Conservation (phyloP, 1,140 invertebrate genomes). For the Heliconius hewitsoni region DNA sequence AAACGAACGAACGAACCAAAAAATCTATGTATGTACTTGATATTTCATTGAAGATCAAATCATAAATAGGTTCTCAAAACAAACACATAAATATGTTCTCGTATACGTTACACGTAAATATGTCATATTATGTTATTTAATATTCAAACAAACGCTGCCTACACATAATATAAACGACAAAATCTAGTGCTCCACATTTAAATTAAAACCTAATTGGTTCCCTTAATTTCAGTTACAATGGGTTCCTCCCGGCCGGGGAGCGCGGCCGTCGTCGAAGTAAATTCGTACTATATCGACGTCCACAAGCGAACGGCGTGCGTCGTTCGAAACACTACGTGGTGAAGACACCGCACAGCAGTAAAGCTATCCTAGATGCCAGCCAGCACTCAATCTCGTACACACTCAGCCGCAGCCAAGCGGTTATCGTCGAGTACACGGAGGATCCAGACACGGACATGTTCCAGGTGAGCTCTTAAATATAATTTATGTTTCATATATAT, state of each 20-base stretch:
- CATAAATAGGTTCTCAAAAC: too few species aligned
- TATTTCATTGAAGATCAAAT: too few species aligned
- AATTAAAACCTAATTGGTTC: too few species aligned
- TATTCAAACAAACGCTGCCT: too few species aligned
- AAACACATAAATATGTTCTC: too few species aligned
- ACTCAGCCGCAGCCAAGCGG: slow-evolving; percentile 96
- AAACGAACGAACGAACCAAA: too few species aligned
- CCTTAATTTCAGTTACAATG: slow-evolving; percentile 91
- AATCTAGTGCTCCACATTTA: too few species aligned
- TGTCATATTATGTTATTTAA: too few species aligned
- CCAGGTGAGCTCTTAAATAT: slow-evolving; percentile 86
- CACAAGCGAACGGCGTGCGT: slow-evolving; percentile 94
- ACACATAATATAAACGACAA: too few species aligned
- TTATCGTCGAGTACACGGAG: slow-evolving; percentile 97
- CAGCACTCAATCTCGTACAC: slow-evolving; percentile 99
- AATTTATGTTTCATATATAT: neutral
- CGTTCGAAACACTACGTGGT: slow-evolving; percentile 97
- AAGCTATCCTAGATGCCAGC: slow-evolving; percentile 94
- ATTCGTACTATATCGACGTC: slow-evolving; percentile 93
- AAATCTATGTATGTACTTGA: too few species aligned
- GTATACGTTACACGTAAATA: too few species aligned
- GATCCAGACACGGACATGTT: slow-evolving; percentile 99
- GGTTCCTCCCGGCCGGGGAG: slow-evolving; percentile 94
- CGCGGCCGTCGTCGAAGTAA: slow-evolving; percentile 95
- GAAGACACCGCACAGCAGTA: slow-evolving; percentile 92